phyloP scores from a whole-genome alignment of 2,113 vertebrate genomes.

The Brevimyrus niger region DNA sequence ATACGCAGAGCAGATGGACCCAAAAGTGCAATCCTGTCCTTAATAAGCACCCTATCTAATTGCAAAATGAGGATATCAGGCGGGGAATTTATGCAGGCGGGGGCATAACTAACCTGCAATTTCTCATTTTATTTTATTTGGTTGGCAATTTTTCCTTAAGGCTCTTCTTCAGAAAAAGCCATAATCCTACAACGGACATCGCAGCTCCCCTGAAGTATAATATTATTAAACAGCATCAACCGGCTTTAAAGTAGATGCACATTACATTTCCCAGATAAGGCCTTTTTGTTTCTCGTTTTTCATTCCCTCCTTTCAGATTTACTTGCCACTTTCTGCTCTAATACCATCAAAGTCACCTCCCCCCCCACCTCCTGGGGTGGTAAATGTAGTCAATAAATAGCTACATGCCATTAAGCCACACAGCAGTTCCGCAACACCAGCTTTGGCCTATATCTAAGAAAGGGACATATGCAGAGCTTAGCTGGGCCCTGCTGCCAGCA shows the following conservation, averaged over 20 bases:
- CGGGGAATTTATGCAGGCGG: not conserved
- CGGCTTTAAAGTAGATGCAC: not conserved
- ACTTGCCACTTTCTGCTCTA: not conserved
- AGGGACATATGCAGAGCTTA: not conserved
- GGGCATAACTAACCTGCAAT: not conserved
- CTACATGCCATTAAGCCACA: not conserved
- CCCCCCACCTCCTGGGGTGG: not conserved
- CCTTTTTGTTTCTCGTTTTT: not conserved
- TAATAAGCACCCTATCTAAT: not conserved
- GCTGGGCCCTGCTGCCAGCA: not conserved
- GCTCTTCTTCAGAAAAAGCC: not conserved
- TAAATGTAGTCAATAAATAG: not conserved
- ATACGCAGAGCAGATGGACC: not conserved
- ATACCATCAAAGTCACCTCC: not conserved
- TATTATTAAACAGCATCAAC: not conserved
- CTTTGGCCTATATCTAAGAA: not conserved
- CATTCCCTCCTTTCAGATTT: not conserved
- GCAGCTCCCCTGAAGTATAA: constrained; percentile 9
- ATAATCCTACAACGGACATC: not conserved
- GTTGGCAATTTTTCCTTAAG: constrained; percentile 4
- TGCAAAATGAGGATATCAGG: constrained; percentile 4
- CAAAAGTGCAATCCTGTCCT: not conserved
- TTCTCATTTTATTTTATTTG: not conserved
- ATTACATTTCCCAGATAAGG: not conserved
- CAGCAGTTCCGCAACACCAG: not conserved